Evolutionary conservation across 2,888 invertebrate species (phyloP), one percentile per base, ranked within the genome.

Genomic region (Volucella bombylans): DNA sequence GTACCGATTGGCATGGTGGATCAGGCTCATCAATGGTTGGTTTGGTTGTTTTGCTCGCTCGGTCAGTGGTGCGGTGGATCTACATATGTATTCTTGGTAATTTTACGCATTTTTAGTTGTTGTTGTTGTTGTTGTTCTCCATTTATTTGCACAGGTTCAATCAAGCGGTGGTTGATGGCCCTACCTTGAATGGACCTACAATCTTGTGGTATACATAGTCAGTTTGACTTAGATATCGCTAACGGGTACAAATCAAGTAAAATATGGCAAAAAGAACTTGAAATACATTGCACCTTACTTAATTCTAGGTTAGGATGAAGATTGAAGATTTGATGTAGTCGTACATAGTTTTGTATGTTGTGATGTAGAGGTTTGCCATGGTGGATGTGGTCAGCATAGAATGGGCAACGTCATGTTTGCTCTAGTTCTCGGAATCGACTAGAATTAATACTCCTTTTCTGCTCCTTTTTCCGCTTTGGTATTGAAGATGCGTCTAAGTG

Each of bases 1-100:
- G 83, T 86, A 79, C 2, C 79, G 62, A 52, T 47, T 61, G 55
- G 69, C 55, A 68, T 73, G 72, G 31, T 61, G 39, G 52, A 72
- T 43, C 52, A 67, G 65, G 71, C 18, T 65, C 59, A 50, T 78
- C 71, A 64, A 50, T 71, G 52, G 62, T 2, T 12, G 4, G 62
- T 12, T 14, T 12, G 62, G 8, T 38, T 12, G 39, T 9, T 41
- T 31, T 6, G 57, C 50, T 38, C 23, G 38, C 54, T 8, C 39
- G 62, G 52, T 18, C 50, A 31, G 67, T 59, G 52, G 54, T 45
- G 65, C 39, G 14, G 45, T 64, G 57, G 31, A 61, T 72, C 79
- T 79, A 23, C 18, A 23, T 23, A 31, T 31, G 31, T 6, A 72
- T 79, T 79, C 79, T 79, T 72, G 65, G 67, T 31, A 15, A 50